Evolutionary conservation across 1,140 invertebrate genomes (phyloP).

Genomic region (Octopus sinensis): DNA sequence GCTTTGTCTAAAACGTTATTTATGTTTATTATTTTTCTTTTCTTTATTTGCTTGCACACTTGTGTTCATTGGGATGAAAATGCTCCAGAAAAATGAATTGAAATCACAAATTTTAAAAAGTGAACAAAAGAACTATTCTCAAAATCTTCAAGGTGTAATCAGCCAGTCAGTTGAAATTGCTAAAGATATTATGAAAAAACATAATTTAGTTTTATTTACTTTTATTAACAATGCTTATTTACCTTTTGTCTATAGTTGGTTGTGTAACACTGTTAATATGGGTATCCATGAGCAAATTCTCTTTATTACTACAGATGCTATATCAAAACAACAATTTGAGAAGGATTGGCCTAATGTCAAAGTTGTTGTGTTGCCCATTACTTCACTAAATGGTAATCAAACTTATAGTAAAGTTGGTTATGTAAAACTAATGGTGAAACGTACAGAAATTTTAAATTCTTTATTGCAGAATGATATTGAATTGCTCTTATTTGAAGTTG

Average conservation of each 20-base stretch:
- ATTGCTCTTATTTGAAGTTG: slow-evolving; percentile 46
- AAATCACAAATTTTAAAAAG: no score
- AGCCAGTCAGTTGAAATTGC: neutral
- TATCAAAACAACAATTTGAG: no score
- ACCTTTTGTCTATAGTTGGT: slow-evolving; percentile 41
- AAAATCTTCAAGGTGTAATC: neutral
- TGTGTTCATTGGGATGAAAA: no score
- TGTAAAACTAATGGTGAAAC: slow-evolving; percentile 37
- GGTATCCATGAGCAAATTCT: no score
- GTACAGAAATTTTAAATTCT: slow-evolving; percentile 33
- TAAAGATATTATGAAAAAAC: slow-evolving; percentile 9
- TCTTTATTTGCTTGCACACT: no score
- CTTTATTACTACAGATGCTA: no score
- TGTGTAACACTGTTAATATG: slow-evolving; percentile 43
- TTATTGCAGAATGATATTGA: slow-evolving; percentile 31
- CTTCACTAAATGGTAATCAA: slow-evolving; percentile 29
- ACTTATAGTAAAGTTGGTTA: slow-evolving; percentile 41
- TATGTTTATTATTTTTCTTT: no score
- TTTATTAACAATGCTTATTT: slow-evolving; percentile 45
- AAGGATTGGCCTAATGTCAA: slow-evolving; percentile 36
- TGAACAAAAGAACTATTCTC: no score
- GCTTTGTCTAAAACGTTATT: no score
- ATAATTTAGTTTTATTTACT: slow-evolving; percentile 31
- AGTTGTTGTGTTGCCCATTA: slow-evolving; percentile 25
- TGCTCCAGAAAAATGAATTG: no score